Conservation (phyloP, 2,113 vertebrate species). For the Bettongia penicillata region DNA sequence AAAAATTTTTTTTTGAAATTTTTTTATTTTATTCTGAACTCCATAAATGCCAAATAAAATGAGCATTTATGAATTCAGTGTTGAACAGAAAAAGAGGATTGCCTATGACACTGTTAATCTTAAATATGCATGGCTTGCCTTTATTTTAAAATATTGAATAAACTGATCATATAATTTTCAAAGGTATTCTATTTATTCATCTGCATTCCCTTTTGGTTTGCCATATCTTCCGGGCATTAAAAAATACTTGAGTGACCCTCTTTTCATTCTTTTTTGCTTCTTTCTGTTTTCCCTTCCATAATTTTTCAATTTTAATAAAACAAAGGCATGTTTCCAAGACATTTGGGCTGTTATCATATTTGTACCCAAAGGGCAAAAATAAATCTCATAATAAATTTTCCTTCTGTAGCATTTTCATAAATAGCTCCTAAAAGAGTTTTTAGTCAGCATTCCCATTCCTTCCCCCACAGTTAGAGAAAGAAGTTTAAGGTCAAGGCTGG, state of each 20-base stretch:
- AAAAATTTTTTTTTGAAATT: neutral
- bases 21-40: neutral
- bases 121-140: neutral
- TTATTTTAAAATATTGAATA: neutral
- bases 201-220: neutral
- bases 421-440: neutral
- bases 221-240: neutral
- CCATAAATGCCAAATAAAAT: neutral
- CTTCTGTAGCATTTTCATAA: neutral
- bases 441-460: neutral
- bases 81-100: neutral
- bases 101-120: neutral
- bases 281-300: neutral
- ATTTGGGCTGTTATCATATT: neutral
- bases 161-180: neutral
- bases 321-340: neutral
- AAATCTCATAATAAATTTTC: neutral
- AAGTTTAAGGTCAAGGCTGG: neutral
- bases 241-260: neutral
- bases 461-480: neutral
- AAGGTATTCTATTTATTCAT: neutral
- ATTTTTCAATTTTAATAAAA: neutral
- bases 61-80: neutral
- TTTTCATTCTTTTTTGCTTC: neutral
- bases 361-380: neutral